Base-by-base conservation (phyloP, 2,888 invertebrate genomes). In the Troides helena region DNA sequence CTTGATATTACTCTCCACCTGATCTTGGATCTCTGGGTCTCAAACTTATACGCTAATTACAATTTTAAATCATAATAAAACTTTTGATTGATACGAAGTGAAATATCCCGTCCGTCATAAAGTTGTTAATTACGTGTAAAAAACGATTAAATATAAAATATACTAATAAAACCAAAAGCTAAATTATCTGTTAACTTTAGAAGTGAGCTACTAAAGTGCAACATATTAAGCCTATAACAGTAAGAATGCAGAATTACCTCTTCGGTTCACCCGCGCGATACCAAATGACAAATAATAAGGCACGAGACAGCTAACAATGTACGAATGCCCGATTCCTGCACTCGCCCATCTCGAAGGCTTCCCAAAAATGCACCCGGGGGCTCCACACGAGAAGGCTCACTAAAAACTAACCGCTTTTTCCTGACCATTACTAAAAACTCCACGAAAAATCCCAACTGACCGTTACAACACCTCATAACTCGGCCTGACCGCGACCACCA, bases 231-330 rank as follows among this genome's bases (percentile, higher is more conserved):
- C 25, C n/a, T 57, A 56, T 64, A 30, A 64, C n/a, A 25, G 10
- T 23, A 43, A 39, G 57, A 67, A 36, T 57, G 36, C 56, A 43
- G 56, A 56, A 70, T 67, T 56, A 65, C 46, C 43, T 36, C 50
- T 57, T 61, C 64, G 60, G 67, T 36, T 46, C 61, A 60, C 61
- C 30, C 23, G 17, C 25, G 43, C 43, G 56, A 64, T 67, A 67
- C 70, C 36, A 67, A 70, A 70, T 67, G 64, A 70, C 67, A 70
- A 70, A 70, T 70, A 70, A 70, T 67, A 61, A 67, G 67, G 43
- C 67, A 64, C 56, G 61, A 64, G 70, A 67, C 70, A 70, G 67
- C 25, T 70, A 64, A 70, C 70, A 70, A 70, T 64, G 67, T 67
- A 70, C 67, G 67, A 70, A 70, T 70, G 61, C 59, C 64, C 43